Evolutionary conservation across 1,140 invertebrate genomes (phyloP).

Genomic region (Cylas formicarius): DNA sequence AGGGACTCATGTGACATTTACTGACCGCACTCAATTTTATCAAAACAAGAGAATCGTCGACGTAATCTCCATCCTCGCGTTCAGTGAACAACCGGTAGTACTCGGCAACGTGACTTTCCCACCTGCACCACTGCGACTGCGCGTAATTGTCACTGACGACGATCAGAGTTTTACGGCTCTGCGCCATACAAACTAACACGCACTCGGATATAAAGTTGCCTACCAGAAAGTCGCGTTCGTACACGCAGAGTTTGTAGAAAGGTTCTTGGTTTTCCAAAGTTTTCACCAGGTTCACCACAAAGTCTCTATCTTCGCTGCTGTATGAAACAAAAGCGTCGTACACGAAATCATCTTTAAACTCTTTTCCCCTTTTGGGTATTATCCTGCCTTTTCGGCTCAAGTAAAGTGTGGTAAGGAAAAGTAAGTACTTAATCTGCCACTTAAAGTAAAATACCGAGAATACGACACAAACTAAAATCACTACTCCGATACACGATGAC

Average conservation of each 20-base stretch:
- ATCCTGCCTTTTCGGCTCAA: conserved; percentile 43
- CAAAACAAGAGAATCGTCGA: conserved; percentile 51
- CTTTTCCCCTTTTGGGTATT: conserved; percentile 18
- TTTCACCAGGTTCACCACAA: conserved; percentile 50
- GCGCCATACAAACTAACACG: conserved; percentile 51
- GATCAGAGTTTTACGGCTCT: conserved; percentile 54
- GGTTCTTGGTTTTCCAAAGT: conserved; percentile 50
- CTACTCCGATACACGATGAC: conserved; percentile 9
- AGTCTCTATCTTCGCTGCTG: conserved; percentile 54
- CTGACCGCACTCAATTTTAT: conserved; percentile 52
- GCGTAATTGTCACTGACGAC: conserved; percentile 58
- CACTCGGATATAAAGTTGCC: conserved; percentile 55
- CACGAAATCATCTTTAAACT: conserved; percentile 38
- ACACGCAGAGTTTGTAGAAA: conserved; percentile 54
- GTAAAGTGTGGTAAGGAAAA: conserved; percentile 46
- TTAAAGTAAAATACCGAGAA: conserved; percentile 28
- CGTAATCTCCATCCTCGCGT: conserved; percentile 37
- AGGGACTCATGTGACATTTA: conserved; percentile 47
- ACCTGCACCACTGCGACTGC: conserved; percentile 59
- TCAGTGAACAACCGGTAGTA: conserved; percentile 47
- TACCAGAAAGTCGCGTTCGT: conserved; percentile 58
- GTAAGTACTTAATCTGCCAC: conserved; percentile 48
- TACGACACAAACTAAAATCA: conserved; percentile 6
- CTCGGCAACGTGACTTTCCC: conserved; percentile 57
- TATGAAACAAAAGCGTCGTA: conserved; percentile 64